These are phyloP conservation scores for Amblyornis subalaris DNA, from an alignment of 2,113 vertebrate species.

Conservation along the genomic window DNA sequence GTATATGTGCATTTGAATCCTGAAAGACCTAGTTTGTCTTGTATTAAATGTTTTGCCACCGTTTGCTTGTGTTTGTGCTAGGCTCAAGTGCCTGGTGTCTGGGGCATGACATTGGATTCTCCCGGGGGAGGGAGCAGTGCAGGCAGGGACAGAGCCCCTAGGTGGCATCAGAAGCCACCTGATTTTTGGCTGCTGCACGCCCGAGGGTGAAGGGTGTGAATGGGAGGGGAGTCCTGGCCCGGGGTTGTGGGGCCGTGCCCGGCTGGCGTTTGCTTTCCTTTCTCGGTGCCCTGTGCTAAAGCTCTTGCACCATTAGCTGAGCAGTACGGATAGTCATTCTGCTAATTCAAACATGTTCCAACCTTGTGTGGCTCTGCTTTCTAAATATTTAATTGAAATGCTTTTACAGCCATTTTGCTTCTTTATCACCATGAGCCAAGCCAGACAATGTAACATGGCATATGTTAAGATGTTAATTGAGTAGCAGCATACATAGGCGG, in stretches of 20 bases:
- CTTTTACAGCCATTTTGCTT: conserved; percentile 56
- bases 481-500: conserved; percentile 9
- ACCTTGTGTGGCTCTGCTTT: conserved; percentile 5
- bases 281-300: not conserved
- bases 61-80: not conserved
- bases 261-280: not conserved
- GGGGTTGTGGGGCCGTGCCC: accelerated
- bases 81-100: not conserved
- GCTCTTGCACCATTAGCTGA: not conserved
- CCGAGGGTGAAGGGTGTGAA: not conserved
- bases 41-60: not conserved
- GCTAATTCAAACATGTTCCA: not conserved
- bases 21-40: not conserved
- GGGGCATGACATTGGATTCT: not conserved
- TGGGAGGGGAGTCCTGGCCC: not conserved
- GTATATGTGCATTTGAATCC: not conserved
- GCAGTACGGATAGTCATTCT: not conserved
- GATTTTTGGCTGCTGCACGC: not conserved
- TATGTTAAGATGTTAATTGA: conserved; percentile 59
- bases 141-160: conserved; percentile 32
- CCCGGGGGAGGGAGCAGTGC: not conserved
- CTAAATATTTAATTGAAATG: conserved; percentile 59
- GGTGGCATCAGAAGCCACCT: conserved; percentile 45
- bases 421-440: conserved; percentile 23
- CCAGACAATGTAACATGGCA: conserved; percentile 44